Evolutionary conservation across 2,888 invertebrate species (phyloP).

Genomic region (Thymelicus sylvestris): DNA sequence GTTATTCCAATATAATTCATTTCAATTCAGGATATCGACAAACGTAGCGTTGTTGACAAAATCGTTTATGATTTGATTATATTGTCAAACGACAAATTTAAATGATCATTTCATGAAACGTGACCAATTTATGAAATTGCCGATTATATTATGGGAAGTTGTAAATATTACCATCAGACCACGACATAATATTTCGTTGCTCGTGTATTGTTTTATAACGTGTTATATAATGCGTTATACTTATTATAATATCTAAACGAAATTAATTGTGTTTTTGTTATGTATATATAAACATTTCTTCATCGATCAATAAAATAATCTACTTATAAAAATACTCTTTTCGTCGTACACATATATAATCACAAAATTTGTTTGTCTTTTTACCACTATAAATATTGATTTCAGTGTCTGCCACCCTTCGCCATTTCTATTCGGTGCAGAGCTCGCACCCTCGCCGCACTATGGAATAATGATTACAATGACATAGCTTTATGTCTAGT

Average conservation of each 20-base stretch:
- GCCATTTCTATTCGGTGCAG: conserved; percentile 37
- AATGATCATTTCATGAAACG: neutral
- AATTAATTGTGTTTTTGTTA: too few species aligned
- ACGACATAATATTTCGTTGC: too few species aligned
- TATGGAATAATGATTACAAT: conserved; percentile 39
- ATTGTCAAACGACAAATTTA: too few species aligned
- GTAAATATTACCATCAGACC: too few species aligned
- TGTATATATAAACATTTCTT: too few species aligned
- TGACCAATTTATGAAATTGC: neutral
- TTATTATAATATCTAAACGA: too few species aligned
- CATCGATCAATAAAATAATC: too few species aligned
- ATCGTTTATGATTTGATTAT: neutral
- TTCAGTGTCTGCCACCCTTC: conserved; percentile 31
- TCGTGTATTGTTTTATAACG: too few species aligned
- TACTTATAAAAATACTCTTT: neutral
- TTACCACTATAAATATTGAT: conserved; percentile 37
- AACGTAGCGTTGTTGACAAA: neutral
- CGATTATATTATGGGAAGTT: too few species aligned
- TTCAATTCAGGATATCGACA: neutral
- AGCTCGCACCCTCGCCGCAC: conserved; percentile 32
- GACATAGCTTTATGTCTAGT: conserved; percentile 36
- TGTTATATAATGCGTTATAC: too few species aligned
- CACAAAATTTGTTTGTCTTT: conserved; percentile 19
- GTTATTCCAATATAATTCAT: neutral
- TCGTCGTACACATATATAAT: neutral